Evolutionary conservation across 2,113 vertebrate genomes (phyloP).

Genomic region (Gallinago jamesoni): DNA sequence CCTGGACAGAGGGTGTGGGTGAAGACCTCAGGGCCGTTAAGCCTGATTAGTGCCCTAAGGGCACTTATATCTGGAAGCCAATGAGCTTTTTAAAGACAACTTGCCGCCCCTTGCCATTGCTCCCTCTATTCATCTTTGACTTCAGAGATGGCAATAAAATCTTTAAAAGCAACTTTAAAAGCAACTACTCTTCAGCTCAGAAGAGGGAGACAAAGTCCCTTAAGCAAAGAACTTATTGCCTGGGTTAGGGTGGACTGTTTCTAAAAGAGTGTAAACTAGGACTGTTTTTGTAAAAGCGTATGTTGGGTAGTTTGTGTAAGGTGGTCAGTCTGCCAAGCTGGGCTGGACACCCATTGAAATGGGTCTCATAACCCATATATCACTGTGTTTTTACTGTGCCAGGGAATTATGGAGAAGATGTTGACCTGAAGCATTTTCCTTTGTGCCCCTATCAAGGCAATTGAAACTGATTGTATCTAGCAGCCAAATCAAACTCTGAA

Average conservation of each 20-base stretch:
- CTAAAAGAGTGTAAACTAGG: not conserved
- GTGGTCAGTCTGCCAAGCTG: not conserved
- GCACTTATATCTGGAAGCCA: not conserved
- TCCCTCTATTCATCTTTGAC: not conserved
- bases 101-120: not conserved
- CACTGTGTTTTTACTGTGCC: not conserved
- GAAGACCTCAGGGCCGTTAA: not conserved
- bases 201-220: not conserved
- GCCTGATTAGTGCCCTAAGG: not conserved
- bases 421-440: not conserved
- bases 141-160: not conserved
- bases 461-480: not conserved
- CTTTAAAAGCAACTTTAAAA: not conserved
- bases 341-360: not conserved
- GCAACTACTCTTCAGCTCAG: not conserved
- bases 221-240: not conserved
- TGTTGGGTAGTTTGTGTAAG: not conserved
- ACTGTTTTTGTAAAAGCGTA: not conserved
- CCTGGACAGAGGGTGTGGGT: not conserved
- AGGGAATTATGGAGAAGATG: not conserved
- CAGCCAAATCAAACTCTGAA: not conserved
- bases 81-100: not conserved
- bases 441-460: not conserved
- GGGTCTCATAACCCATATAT: not conserved
- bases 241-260: not conserved